These are phyloP conservation scores for Xenopus laevis DNA, from an alignment of 2,113 vertebrate genomes.

Conservation along the genomic window DNA sequence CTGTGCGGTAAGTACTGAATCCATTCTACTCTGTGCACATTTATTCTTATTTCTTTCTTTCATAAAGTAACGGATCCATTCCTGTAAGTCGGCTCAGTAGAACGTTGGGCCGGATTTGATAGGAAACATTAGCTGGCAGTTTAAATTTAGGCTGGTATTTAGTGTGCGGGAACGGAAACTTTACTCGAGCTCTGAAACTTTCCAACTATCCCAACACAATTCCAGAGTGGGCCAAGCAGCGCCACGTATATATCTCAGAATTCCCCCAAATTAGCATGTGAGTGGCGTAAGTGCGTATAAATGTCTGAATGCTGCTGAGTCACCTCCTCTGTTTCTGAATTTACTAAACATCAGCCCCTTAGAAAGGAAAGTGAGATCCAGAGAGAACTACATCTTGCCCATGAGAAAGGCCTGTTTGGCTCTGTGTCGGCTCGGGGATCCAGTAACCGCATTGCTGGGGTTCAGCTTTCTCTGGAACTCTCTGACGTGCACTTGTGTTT, in stretches of 20 bases:
- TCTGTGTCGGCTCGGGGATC: conserved; percentile 51
- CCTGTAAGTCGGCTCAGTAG: too few relatives aligned
- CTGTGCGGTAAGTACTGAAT: conserved; percentile 78
- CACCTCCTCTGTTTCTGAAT: too few relatives aligned
- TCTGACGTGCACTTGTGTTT: too few relatives aligned
- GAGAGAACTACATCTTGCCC: conserved; percentile 49
- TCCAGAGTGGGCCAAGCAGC: too few relatives aligned
- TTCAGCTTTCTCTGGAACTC: not conserved
- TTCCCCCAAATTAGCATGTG: too few relatives aligned
- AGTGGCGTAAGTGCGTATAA: too few relatives aligned
- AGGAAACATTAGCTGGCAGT: not conserved
- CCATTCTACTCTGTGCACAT: too few relatives aligned
- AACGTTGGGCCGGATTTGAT: not conserved
- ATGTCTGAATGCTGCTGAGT: too few relatives aligned
- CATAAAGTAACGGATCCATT: not conserved
- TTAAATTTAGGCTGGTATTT: conserved; percentile 45
- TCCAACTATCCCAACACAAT: too few relatives aligned
- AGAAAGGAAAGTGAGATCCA: conserved; percentile 48
- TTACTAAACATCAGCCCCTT: too few relatives aligned
- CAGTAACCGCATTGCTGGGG: conserved; percentile 35
- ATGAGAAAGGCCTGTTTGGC: conserved; percentile 55
- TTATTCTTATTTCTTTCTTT: too few relatives aligned
- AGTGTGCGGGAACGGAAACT: conserved; percentile 20
- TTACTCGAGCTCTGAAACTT: not conserved
- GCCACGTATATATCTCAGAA: too few relatives aligned